Conservation (phyloP, 2,888 invertebrate species). For the Lamellibrachia satsuma region DNA sequence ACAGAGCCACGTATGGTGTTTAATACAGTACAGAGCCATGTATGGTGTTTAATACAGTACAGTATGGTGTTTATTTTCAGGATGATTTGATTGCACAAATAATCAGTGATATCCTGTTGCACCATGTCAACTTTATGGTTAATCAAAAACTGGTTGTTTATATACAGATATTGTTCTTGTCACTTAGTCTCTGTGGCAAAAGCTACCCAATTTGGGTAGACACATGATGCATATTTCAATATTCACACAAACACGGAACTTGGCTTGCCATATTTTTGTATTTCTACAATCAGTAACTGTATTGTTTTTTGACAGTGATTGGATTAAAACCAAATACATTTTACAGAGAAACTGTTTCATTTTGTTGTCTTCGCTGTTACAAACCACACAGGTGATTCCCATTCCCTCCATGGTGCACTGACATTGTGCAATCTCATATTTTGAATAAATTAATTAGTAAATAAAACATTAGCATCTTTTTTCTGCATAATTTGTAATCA, state of each 20-base stretch:
- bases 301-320: not conserved
- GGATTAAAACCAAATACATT: not conserved
- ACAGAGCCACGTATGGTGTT: not conserved
- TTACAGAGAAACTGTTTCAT: not conserved
- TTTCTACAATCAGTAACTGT: not conserved
- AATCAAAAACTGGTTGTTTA: not conserved
- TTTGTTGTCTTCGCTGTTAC: not conserved
- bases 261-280: not conserved
- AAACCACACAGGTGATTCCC: not conserved
- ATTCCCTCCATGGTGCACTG: not conserved
- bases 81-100: not conserved
- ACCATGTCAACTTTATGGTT: not conserved
- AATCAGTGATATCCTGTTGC: not conserved
- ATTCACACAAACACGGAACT: not conserved
- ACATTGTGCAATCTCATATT: too few species aligned
- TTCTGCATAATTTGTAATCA: too few species aligned
- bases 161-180: not conserved
- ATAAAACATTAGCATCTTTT: too few species aligned
- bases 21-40: not conserved
- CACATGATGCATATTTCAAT: not conserved
- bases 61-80: not conserved
- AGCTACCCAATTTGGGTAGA: not conserved
- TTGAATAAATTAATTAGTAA: too few species aligned
- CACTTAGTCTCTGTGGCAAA: not conserved
- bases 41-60: too few species aligned